Evolutionary conservation across 1,140 invertebrate genomes (phyloP), one percentile per base, ranked within the genome.

Genomic region (Potamilus streckersoni): DNA sequence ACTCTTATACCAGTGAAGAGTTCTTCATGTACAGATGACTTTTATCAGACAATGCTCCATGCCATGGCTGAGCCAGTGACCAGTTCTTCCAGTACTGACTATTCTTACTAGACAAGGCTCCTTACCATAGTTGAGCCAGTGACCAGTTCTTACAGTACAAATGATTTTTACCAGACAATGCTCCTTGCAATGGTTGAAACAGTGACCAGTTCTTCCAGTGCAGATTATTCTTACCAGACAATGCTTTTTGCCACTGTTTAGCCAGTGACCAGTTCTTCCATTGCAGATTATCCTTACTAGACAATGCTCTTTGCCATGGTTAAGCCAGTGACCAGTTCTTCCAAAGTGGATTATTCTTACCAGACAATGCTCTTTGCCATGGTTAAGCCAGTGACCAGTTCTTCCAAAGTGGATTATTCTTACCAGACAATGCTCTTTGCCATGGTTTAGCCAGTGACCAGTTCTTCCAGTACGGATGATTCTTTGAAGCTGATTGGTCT

Each of bases 281-380:
- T 91, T 99, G 56, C 56, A 13, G 49, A 60, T 19, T 60, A 19
- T 66, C 68, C 83, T 87, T 71, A 95, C 97, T 79, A 99, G 90
- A 91, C 98, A 99, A 87, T 99, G 97, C 89, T 99, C 97, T 89
- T 99, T 99, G 19, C 97, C 98, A 89, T 99, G 98, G 89, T 99
- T 99, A 6, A 99, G 90, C 98, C 98, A 99, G 91, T 99, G 98
- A 0, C 97, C 97, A 0, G 97, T 98, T 73, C 97, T 92, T 1
- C 97, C 98, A 0, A 97, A 99, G 56, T 0, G 55, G 49, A 60
- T 19, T 60, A 19, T 66, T 69, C 82, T 87, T 71, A 95, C 97
- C 79, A 99, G 90, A 91, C 98, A 99, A 87, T 99, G 98, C 89
- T 99, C 98, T 90, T 99, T 99, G 19, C 97, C 98, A 89, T 99